phyloP scores from a whole-genome alignment of 2,888 invertebrate genomes.

The Temnothorax rugatulus region DNA sequence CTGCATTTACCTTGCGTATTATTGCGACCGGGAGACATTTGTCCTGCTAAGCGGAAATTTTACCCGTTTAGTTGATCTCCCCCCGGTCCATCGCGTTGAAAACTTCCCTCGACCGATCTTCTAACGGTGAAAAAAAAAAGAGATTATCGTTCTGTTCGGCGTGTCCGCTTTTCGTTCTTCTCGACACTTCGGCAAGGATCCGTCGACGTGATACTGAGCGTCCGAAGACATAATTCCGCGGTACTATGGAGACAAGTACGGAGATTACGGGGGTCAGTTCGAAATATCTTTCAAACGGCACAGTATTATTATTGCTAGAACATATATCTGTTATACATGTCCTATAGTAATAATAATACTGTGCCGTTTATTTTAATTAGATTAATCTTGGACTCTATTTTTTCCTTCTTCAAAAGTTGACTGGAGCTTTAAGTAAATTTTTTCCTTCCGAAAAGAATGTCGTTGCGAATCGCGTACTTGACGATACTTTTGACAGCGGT shows the following conservation, averaged over 20 bases:
- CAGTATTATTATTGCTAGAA: neutral
- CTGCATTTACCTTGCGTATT: neutral
- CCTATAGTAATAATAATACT: no score
- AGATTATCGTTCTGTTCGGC: neutral
- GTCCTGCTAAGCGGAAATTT: neutral
- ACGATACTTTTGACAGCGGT: constrained; percentile 61
- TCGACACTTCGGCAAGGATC: neutral
- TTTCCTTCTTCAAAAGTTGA: neutral
- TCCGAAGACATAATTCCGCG: constrained; percentile 47
- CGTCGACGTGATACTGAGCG: constrained; percentile 43
- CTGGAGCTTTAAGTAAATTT: neutral
- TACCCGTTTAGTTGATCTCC: constrained; percentile 18
- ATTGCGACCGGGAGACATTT: neutral
- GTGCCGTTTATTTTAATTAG: no score
- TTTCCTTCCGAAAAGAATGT: neutral
- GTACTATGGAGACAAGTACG: neutral
- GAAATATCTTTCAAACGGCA: neutral
- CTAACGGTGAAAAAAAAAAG: neutral
- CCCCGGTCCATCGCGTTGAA: neutral
- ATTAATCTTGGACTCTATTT: neutral
- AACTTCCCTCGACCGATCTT: neutral
- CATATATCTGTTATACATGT: no score
- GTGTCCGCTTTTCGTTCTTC: neutral
- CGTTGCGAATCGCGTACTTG: constrained; percentile 60
- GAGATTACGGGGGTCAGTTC: constrained; percentile 37